These are phyloP conservation scores for Congeria kusceri DNA, from an alignment of 2,888 invertebrate species.

Conservation along the genomic window DNA sequence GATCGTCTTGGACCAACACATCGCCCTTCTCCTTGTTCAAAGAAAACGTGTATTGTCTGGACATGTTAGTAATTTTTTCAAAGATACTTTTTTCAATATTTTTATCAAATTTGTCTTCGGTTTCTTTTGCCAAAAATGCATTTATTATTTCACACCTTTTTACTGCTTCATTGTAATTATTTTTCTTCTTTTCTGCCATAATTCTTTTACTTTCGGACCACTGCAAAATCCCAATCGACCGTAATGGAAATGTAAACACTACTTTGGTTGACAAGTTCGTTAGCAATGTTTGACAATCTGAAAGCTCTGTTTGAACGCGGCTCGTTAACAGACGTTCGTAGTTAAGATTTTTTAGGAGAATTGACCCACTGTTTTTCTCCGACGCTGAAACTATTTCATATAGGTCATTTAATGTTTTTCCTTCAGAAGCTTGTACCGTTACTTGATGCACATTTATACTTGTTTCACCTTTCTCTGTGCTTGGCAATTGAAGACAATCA, in stretches of 20 bases:
- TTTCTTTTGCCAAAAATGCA: neutral
- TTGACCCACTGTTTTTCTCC: neutral
- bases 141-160: constrained; percentile 14
- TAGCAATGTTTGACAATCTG: neutral
- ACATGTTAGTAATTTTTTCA: no score
- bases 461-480: neutral
- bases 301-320: neutral
- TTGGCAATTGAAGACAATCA: neutral
- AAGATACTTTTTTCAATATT: no score
- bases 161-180: neutral
- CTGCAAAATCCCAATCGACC: neutral
- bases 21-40: no score
- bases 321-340: no score
- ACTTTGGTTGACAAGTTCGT: no score
- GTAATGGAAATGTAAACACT: no score
- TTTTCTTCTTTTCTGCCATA: neutral
- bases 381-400: no score
- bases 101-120: no score
- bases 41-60: no score
- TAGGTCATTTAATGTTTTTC: neutral
- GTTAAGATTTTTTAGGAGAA: neutral
- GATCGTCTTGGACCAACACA: no score
- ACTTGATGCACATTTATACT: neutral
- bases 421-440: no score
- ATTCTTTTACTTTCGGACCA: constrained; percentile 18